Percentiles rank a stretch among this genome's conserved stretches.
Conservation (phyloP, 2,113 vertebrate genomes). For the Ornithorhynchus anatinus region DNA sequence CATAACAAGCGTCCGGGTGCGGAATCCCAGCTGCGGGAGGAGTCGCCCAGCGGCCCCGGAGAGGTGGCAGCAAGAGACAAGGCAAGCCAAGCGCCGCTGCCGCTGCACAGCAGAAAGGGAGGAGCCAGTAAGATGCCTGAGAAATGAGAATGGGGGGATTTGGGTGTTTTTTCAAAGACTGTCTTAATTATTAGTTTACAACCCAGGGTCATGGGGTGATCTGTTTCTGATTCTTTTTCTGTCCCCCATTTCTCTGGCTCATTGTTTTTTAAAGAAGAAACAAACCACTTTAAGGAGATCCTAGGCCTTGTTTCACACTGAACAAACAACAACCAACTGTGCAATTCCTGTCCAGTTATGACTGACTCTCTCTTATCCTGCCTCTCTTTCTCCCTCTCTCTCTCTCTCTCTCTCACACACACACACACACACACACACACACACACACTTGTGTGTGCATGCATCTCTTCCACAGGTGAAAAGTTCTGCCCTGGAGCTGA, state of each 20-base stretch:
- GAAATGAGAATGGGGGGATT: constrained; percentile 65
- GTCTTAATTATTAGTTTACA: constrained; percentile 64
- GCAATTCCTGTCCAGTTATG: constrained; percentile 12
- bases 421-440: no score
- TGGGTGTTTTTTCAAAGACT: constrained; percentile 35
- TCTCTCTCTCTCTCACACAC: no score
- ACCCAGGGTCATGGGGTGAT: constrained; percentile 46
- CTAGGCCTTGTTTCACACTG: constrained; percentile 62
- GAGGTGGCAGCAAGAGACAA: constrained; percentile 61
- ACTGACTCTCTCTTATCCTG: neutral
- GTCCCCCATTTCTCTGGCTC: neutral
- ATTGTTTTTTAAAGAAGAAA: neutral
- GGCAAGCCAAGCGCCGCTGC: constrained; percentile 33
- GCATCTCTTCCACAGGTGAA: no score
- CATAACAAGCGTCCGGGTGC: constrained; percentile 59
- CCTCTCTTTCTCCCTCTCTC: no score
- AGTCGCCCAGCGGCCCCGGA: constrained; percentile 44
- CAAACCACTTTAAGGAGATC: constrained; percentile 57
- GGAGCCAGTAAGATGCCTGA: constrained; percentile 63
- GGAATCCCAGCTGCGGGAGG: constrained; percentile 46
- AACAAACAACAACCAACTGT: constrained; percentile 31
- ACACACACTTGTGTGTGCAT: no score
- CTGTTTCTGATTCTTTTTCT: constrained; percentile 21
- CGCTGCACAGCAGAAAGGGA: constrained; percentile 60
- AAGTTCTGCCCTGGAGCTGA: no score